A percentile compares a stretch with the other conserved stretches of the same genome.
phyloP scores from a whole-genome alignment of 2,797 vertebrate genomes.

The Gymnoscopelus microlampas region DNA sequence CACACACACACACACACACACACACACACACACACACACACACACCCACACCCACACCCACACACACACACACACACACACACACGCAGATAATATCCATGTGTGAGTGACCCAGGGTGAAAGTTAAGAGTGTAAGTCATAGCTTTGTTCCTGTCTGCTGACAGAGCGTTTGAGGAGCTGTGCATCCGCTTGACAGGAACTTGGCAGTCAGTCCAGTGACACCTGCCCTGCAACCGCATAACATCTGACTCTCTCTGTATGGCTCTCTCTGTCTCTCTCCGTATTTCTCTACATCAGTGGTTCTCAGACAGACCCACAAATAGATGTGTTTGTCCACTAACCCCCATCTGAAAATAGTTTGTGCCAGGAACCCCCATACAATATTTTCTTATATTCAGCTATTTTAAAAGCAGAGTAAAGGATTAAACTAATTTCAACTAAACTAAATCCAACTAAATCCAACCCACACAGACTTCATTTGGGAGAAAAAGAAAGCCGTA shows the following conservation, averaged over 20 bases:
- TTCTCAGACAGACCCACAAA: background rate
- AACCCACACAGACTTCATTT: no score
- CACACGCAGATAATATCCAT: conserved; percentile 18
- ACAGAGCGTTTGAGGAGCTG: conserved; percentile 11
- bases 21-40: no score
- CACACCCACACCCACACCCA: no score
- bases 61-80: conserved; percentile 23
- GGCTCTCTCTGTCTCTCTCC: conserved; percentile 5
- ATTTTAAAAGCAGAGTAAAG: no score
- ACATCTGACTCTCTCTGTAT: background rate
- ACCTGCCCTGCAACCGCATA: conserved; percentile 14
- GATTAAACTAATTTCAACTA: no score
- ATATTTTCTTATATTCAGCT: no score
- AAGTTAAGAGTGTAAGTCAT: conserved; percentile 20
- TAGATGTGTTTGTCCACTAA: no score
- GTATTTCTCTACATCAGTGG: background rate
- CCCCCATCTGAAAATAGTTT: no score
- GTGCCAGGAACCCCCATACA: no score
- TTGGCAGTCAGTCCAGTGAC: conserved; percentile 17
- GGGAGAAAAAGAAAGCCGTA: no score
- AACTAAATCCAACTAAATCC: no score
- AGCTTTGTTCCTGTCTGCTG: conserved; percentile 35
- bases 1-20: no score
- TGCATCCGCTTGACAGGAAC: conserved; percentile 16
- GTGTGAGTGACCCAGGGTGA: background rate